Conservation (phyloP, 2,888 invertebrate genomes). For the Loripinus fragilis region DNA sequence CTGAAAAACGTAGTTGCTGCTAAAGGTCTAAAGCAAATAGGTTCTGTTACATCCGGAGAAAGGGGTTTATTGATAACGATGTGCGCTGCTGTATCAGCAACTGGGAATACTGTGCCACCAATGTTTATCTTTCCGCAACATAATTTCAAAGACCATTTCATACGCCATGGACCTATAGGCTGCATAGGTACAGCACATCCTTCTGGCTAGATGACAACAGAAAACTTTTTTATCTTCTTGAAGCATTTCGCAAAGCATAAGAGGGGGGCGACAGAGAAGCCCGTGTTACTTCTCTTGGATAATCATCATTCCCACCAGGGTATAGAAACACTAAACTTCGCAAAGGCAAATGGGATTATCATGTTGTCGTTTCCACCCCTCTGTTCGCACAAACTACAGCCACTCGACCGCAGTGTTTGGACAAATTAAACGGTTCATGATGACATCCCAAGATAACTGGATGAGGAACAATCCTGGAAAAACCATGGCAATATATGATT, state of each 20-base stretch:
- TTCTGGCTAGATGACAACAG: neutral
- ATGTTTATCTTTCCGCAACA: neutral
- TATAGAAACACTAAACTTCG: neutral
- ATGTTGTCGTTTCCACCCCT: neutral
- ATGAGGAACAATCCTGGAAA: conserved; percentile 75
- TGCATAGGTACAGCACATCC: neutral
- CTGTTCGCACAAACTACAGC: conserved; percentile 22
- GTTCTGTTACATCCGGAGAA: neutral
- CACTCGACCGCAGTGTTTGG: conserved; percentile 66
- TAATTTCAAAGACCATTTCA: neutral
- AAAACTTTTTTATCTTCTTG: neutral
- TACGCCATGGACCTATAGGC: neutral
- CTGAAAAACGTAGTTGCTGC: neutral
- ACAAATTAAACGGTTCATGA: conserved; percentile 76
- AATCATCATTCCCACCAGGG: neutral
- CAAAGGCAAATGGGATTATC: neutral
- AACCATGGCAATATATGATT: conserved; percentile 67
- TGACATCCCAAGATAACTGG: conserved; percentile 73
- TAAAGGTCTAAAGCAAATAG: neutral
- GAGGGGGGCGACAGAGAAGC: neutral
- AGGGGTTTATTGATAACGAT: neutral
- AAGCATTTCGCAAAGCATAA: neutral
- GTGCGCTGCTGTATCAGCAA: neutral
- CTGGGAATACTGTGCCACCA: neutral
- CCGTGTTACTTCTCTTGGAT: neutral